These are phyloP conservation scores for Parotocinclus haroldoi DNA, from an alignment of 2,797 vertebrate genomes.

Conservation along the genomic window DNA sequence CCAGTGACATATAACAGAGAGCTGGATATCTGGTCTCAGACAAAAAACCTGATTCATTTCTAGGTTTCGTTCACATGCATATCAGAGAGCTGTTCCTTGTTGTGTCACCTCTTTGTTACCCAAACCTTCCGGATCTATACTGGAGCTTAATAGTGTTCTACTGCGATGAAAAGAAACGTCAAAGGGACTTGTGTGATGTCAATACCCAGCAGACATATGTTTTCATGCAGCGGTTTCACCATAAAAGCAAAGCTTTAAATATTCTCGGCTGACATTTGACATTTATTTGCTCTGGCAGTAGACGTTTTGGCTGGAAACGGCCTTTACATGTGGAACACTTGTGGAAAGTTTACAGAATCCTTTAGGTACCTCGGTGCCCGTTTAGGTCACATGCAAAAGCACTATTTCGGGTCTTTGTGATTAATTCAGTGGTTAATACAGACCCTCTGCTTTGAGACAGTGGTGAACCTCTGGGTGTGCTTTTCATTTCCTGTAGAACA, in stretches of 20 bases:
- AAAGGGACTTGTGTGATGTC: neutral
- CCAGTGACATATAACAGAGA: too few species aligned
- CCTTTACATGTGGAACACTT: neutral
- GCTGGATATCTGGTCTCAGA: too few species aligned
- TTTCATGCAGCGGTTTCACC: slow-evolving; percentile 20
- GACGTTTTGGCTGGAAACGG: slow-evolving; percentile 10
- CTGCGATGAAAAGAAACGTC: neutral
- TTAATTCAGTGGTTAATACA: slow-evolving; percentile 39
- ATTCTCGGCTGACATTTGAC: slow-evolving; percentile 12
- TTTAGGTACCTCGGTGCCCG: slow-evolving; percentile 18
- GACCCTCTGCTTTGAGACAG: slow-evolving; percentile 27
- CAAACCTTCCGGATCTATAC: neutral
- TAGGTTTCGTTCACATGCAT: too few species aligned
- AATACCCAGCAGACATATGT: slow-evolving; percentile 3
- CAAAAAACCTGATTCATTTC: too few species aligned
- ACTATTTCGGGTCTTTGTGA: slow-evolving; percentile 29
- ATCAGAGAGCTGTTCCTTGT: too few species aligned
- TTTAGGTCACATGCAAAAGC: neutral
- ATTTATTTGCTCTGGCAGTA: slow-evolving; percentile 22
- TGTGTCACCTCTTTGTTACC: too few species aligned
- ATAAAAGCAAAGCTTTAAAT: slow-evolving; percentile 26
- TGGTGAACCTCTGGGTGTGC: slow-evolving; percentile 44
- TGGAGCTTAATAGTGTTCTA: neutral
- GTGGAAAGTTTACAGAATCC: slow-evolving; percentile 15
- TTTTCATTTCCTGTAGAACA: slow-evolving; percentile 12